A percentile compares a stretch with the other conserved stretches of the same genome.
Conservation (phyloP, 1,140 invertebrate species). For the Homalodisca vitripennis region DNA sequence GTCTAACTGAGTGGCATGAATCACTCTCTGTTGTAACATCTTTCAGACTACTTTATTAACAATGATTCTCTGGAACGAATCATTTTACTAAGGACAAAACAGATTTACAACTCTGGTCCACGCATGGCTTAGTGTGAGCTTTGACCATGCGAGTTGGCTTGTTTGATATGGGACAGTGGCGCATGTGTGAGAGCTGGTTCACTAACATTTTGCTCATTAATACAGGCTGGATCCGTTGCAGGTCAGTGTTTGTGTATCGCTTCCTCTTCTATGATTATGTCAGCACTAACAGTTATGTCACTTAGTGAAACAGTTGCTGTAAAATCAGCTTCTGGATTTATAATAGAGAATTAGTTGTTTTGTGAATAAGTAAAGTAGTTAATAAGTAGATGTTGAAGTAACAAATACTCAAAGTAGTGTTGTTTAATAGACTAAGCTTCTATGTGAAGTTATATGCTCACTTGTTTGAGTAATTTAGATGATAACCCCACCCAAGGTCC, state of each 20-base stretch:
- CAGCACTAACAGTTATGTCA: background rate
- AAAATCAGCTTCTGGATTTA: constrained; percentile 15
- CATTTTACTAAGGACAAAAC: constrained; percentile 13
- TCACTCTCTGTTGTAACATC: background rate
- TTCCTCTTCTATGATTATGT: background rate
- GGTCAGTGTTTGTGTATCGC: background rate
- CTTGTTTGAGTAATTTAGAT: no score
- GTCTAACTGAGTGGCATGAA: constrained; percentile 28
- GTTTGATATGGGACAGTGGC: constrained; percentile 24
- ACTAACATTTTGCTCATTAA: constrained; percentile 23
- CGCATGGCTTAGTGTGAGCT: background rate
- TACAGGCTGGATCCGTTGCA: background rate
- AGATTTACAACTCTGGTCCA: constrained; percentile 22
- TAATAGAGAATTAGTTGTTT: no score
- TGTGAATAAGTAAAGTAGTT: no score
- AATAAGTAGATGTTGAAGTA: no score
- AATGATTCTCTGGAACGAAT: constrained; percentile 27
- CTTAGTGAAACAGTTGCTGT: background rate
- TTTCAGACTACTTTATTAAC: constrained; percentile 21
- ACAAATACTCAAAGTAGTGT: no score
- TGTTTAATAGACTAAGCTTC: no score
- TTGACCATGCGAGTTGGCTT: constrained; percentile 16
- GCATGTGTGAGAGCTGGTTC: constrained; percentile 24
- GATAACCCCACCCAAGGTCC: no score
- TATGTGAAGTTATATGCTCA: no score